Conservation (phyloP, 2,797 vertebrate species). For the Stomatorhinus walkeri region DNA sequence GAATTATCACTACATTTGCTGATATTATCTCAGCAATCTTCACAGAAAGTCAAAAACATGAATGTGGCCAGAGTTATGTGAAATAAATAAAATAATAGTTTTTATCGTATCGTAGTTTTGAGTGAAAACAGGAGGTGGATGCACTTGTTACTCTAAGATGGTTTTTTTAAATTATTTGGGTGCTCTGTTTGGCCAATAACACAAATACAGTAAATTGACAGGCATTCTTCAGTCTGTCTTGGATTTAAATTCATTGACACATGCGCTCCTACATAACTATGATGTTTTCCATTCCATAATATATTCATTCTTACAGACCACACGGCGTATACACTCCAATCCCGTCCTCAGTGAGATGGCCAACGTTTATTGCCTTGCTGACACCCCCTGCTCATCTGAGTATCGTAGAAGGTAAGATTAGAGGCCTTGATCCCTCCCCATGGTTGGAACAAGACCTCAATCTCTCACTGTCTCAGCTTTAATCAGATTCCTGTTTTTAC, state of each 20-base stretch:
- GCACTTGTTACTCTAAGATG: too few species aligned
- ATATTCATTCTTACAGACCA: background rate
- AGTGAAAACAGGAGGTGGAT: background rate
- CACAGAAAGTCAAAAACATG: background rate
- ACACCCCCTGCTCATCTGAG: slow-evolving; percentile 59
- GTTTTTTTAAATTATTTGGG: too few species aligned
- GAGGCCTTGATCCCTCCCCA: slow-evolving; percentile 82
- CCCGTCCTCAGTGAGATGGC: slow-evolving; percentile 36
- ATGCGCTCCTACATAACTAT: background rate
- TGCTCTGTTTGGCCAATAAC: background rate
- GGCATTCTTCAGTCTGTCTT: background rate
- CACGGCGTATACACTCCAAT: background rate
- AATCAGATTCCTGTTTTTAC: slow-evolving; percentile 93
- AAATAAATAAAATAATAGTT: background rate
- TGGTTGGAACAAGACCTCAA: slow-evolving; percentile 98
- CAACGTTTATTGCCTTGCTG: slow-evolving; percentile 49
- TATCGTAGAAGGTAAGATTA: slow-evolving; percentile 77
- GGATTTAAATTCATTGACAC: background rate
- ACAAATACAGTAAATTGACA: background rate
- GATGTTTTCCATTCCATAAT: background rate
- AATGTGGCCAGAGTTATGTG: background rate
- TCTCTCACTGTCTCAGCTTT: slow-evolving; percentile 94
- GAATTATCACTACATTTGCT: background rate
- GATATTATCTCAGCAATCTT: background rate
- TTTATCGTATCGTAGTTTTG: background rate